Evolutionary conservation across 2,797 vertebrate genomes (phyloP).

Genomic region (Spinibarbus caldwelli): DNA sequence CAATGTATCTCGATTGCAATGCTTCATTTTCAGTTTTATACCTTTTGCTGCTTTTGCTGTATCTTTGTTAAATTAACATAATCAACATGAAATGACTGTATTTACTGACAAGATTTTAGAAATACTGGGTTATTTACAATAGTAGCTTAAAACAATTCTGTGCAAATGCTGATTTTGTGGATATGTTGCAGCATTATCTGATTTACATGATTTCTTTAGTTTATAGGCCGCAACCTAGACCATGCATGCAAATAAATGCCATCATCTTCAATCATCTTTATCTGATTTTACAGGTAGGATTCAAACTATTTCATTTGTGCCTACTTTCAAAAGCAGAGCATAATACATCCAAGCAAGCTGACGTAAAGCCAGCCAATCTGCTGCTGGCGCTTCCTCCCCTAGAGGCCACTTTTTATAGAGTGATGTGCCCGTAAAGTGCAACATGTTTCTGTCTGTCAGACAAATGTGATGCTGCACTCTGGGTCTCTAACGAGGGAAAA

Average conservation of each 20-base stretch:
- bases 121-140: neutral
- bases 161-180: neutral
- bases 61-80: neutral
- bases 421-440: constrained; percentile 26
- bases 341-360: constrained; percentile 57
- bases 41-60: neutral
- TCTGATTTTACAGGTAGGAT: neutral
- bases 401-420: constrained; percentile 35
- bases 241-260: neutral
- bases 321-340: neutral
- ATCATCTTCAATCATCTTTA: neutral
- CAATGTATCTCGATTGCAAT: neutral
- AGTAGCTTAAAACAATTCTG: too few relatives aligned
- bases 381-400: constrained; percentile 15
- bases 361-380: constrained; percentile 47
- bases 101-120: neutral
- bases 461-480: constrained; percentile 33
- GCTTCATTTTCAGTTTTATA: neutral
- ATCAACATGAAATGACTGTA: neutral
- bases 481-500: constrained; percentile 32
- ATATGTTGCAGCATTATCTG: neutral
- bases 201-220: neutral
- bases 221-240: neutral
- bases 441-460: constrained; percentile 40
- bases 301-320: constrained; percentile 11